Percentiles rank a stretch among this genome's conserved stretches.
Evolutionary conservation across 2,888 invertebrate species (phyloP).

Genomic region (Junonia oenone): DNA sequence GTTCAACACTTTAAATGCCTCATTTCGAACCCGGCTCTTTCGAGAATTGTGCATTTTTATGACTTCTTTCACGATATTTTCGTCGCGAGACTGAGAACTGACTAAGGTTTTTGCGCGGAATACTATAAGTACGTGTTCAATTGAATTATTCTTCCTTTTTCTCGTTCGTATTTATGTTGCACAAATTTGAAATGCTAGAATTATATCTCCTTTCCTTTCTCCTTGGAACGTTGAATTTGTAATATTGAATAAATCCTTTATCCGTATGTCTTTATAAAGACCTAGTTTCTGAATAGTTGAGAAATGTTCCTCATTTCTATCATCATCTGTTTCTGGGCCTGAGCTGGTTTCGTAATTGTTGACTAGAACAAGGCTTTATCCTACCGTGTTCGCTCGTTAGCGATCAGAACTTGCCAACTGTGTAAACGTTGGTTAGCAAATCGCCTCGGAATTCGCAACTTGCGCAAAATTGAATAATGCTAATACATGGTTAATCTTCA

Average conservation of each 20-base stretch:
- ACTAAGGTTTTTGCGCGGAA: background rate
- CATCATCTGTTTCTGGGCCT: slow-evolving; percentile 11
- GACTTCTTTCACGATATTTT: slow-evolving; percentile 4
- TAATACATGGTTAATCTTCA: slow-evolving; percentile 2
- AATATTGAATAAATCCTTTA: background rate
- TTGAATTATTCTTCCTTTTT: background rate
- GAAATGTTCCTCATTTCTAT: slow-evolving; percentile 3
- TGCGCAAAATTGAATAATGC: slow-evolving; percentile 14
- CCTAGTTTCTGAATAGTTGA: slow-evolving; percentile 4
- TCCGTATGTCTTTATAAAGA: background rate
- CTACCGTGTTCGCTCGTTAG: slow-evolving; percentile 21
- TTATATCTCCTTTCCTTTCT: background rate
- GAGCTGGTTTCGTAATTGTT: slow-evolving; percentile 19
- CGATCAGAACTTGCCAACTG: slow-evolving; percentile 22
- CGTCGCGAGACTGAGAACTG: background rate
- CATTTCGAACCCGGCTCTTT: slow-evolving; percentile 6
- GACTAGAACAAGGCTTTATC: slow-evolving; percentile 18
- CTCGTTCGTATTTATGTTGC: background rate
- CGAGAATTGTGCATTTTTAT: slow-evolving; percentile 11
- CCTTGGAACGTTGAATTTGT: background rate
- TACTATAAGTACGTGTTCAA: background rate
- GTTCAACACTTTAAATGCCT: slow-evolving; percentile 19
- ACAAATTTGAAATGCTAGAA: background rate
- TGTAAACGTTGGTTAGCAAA: slow-evolving; percentile 19
- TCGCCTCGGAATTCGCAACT: slow-evolving; percentile 14